Percentiles rank a stretch among this genome's conserved stretches.
Conservation (phyloP, 2,888 invertebrate species). For the Apodemia duryi region DNA sequence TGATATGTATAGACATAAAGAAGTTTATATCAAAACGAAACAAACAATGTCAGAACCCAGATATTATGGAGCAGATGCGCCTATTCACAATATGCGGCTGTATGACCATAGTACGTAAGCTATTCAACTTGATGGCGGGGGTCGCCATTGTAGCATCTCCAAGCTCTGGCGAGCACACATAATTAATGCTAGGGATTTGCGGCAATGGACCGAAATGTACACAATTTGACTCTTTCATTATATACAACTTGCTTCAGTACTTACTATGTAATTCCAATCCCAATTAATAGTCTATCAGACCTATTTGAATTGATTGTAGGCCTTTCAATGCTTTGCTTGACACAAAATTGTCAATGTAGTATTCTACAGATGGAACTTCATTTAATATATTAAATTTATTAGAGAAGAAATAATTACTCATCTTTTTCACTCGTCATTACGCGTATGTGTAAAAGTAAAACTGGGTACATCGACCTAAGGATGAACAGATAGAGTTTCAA, state of each 20-base stretch:
- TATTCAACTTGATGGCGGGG: conserved; percentile 41
- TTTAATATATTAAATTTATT: neutral
- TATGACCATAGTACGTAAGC: conserved; percentile 28
- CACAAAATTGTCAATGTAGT: neutral
- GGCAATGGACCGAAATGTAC: conserved; percentile 37
- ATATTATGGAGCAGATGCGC: conserved; percentile 30
- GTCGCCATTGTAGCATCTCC: conserved; percentile 38
- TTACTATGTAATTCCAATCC: conserved; percentile 9
- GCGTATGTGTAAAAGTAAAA: too few relatives aligned
- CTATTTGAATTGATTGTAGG: neutral
- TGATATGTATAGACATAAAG: conserved; percentile 16
- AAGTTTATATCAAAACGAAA: conserved; percentile 25
- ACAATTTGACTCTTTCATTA: conserved; percentile 30
- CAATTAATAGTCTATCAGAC: conserved; percentile 4
- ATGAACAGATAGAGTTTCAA: too few relatives aligned
- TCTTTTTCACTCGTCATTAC: too few relatives aligned
- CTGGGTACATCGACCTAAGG: too few relatives aligned
- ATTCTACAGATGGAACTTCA: neutral
- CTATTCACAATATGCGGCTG: conserved; percentile 33
- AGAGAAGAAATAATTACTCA: neutral
- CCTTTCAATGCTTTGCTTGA: neutral
- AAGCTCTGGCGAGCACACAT: conserved; percentile 39
- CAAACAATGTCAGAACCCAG: conserved; percentile 29
- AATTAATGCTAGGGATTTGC: conserved; percentile 48
- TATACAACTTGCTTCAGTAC: conserved; percentile 4